Base-by-base conservation (phyloP, 1,140 invertebrate genomes). In the Hyles vespertilio region DNA sequence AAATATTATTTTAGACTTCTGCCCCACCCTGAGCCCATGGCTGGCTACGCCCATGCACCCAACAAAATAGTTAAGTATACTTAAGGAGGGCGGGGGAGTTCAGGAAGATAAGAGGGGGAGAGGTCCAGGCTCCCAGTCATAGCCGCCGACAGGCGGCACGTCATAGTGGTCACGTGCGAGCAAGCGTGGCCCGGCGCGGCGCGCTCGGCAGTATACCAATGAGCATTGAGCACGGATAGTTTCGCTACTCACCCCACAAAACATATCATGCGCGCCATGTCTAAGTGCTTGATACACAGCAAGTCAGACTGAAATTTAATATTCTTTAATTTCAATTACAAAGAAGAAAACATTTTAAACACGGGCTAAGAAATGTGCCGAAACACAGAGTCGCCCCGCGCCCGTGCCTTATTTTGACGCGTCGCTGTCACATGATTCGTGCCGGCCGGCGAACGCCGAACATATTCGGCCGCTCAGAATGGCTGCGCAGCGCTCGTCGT, bases 341-440 rank as follows among this genome's bases (percentile, higher is more conserved):
- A 40, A 40, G 4, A 40, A 40, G 4, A 5, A 40, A 40, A 40
- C 8, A 40, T 40, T 36, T 8, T 40, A 33, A n/a, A 8, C 32
- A 51, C 22, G 50, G 32, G 50, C 50, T 32, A 22, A 40, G 51
- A 53, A 63, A 59, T 59, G 58, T 69, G 77, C 73, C 73, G 36
- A 40, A 22, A 22, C 76, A 84, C 77, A 77, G 58, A 65, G 56
- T 56, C 54, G 70, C 70, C 58, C 73, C 59, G 72, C 77, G 78
- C 72, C 69, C 59, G 72, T 78, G 78, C 72, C 69, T 69, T 82
- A 79, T 84, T 84, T 82, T 84, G 81, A 77, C 67, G 75, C 62
- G 56, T 63, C 63, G 65, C 51, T 65, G 74, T 85, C 81, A 84
- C 79, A 84, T 86, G 83, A 86, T 68, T 71, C 22, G 59, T 33